Evolutionary conservation across 2,797 vertebrate genomes (phyloP).

Genomic region (Phaenicophaeus curvirostris): DNA sequence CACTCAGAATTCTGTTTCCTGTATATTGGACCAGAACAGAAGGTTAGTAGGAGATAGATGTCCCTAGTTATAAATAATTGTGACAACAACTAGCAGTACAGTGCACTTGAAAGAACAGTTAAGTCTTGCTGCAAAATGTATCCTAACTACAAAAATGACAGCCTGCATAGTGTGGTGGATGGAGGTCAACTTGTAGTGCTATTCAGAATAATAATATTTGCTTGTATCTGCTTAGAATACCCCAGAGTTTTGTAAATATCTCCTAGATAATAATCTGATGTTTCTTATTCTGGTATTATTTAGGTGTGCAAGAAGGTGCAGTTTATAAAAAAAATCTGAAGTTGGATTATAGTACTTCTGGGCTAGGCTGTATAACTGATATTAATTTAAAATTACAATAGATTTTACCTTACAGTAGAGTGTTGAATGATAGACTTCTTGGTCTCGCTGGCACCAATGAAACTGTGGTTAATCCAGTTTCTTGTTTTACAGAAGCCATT

Average conservation of each 20-base stretch:
- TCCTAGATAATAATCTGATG: background rate
- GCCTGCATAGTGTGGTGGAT: slow-evolving; percentile 26
- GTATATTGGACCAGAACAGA: slow-evolving; percentile 65
- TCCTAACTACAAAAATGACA: slow-evolving; percentile 47
- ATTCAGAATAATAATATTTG: slow-evolving; percentile 23
- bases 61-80: slow-evolving; percentile 69
- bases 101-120: slow-evolving; percentile 60
- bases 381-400: background rate
- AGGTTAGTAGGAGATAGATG: slow-evolving; percentile 69
- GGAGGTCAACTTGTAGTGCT: slow-evolving; percentile 46
- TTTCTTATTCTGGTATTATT: background rate
- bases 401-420: background rate
- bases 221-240: slow-evolving; percentile 15
- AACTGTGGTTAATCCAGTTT: background rate
- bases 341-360: background rate
- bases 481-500: background rate
- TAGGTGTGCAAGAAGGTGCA: background rate
- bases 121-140: slow-evolving; percentile 44
- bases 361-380: background rate
- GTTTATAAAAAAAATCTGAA: slow-evolving; percentile 15
- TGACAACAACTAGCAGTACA: slow-evolving; percentile 61
- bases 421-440: background rate
- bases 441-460: background rate
- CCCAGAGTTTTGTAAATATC: background rate
- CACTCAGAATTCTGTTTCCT: slow-evolving; percentile 35